Evolutionary conservation across 2,113 vertebrate species (phyloP), one percentile per base, ranked within the genome.

Genomic region (Cyprinodon tularosa): DNA sequence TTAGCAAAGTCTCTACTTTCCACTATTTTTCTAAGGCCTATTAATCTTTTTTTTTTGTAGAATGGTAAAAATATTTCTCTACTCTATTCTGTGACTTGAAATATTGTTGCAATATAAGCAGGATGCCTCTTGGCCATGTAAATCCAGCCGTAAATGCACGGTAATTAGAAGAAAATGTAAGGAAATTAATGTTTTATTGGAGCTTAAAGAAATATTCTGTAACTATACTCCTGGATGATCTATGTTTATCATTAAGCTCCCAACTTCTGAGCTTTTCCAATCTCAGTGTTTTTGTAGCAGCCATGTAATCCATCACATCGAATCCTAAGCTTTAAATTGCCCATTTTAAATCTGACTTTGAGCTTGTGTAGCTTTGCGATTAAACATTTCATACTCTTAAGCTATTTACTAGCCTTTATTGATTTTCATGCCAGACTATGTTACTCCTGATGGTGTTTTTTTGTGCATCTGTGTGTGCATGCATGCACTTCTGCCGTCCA

Each of bases 241-340:
- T 48, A 73, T 84, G 70, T 76, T 82, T 84, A 61, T 84, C 20
- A 37, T 65, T 71, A 12, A 63, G 57, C 53, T 48, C 68, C 48
- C 62, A 66, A 57, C 39, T 45, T 68, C 15, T 9, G 8, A 62
- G 20, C 72, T 72, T 13, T 72, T 78, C 12, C 84, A 89, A 91
- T 87, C 81, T 83, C 66, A 62, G 66, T 91, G 84, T 91, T 84
- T 81, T 90, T 86, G 47, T 74, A 75, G 78, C 80, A 67, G 1
- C 12, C 47, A 71, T 81, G 75, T 88, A 89, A 90, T 91, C 88
- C 79, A 77, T 85, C 86, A 88, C 82, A 83, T 88, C 70, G 86
- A 71, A 81, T 85, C 68, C 81, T 83, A 74, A 88, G 22, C 65
- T 78, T 74, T 76, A 78, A 83, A 79, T 66, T 84, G 72, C 37